Conservation (phyloP, 1,140 invertebrate genomes). For the Saccostrea glomerata region DNA sequence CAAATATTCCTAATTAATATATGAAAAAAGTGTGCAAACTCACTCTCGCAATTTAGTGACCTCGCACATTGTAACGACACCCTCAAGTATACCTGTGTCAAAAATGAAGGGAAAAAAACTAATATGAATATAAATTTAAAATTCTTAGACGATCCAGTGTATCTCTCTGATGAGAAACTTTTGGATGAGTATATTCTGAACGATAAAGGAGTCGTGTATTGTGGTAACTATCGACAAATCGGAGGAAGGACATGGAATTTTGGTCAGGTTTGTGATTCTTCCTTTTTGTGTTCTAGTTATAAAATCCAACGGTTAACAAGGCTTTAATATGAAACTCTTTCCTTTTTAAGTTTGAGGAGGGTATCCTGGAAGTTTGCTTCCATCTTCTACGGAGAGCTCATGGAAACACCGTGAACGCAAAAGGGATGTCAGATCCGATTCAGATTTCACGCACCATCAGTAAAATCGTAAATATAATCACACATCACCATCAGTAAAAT, state of each 20-base stretch:
- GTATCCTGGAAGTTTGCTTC: constrained; percentile 49
- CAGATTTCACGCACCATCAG: constrained; percentile 9
- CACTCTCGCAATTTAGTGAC: too few relatives aligned
- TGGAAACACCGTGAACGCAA: background rate
- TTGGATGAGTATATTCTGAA: constrained; percentile 91
- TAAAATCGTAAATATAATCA: constrained; percentile 25
- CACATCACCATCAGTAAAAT: too few relatives aligned
- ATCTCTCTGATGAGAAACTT: constrained; percentile 84
- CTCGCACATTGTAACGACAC: too few relatives aligned
- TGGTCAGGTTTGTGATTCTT: constrained; percentile 82
- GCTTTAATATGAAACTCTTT: too few relatives aligned
- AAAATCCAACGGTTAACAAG: too few relatives aligned
- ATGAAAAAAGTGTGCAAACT: too few relatives aligned
- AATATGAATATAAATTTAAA: background rate
- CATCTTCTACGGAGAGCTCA: constrained; percentile 50
- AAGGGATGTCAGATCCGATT: background rate
- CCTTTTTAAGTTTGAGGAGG: constrained; percentile 52
- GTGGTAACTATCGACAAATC: constrained; percentile 89
- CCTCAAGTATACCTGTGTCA: too few relatives aligned
- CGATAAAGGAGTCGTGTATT: constrained; percentile 92
- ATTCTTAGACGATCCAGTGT: constrained; percentile 77
- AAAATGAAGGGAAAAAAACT: too few relatives aligned
- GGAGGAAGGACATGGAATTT: constrained; percentile 92
- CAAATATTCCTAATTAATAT: too few relatives aligned
- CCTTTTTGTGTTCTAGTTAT: too few relatives aligned